Conservation (phyloP, 2,113 vertebrate species). For the Bubo blakistoni region DNA sequence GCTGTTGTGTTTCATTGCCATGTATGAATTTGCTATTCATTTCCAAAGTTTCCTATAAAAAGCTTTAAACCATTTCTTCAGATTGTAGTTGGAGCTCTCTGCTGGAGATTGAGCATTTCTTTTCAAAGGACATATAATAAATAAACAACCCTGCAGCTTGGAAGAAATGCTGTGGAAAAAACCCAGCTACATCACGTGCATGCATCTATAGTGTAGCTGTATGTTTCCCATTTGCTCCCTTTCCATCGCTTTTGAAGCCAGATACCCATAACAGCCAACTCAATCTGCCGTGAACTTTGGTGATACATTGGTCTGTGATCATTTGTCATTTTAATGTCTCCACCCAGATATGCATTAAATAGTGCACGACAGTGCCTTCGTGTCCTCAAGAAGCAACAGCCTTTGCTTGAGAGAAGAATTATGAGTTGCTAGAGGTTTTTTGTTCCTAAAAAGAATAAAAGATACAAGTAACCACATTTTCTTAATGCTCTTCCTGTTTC, state of each 20-base stretch:
- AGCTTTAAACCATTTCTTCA: neutral
- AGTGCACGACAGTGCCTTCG: neutral
- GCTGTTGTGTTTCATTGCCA: neutral
- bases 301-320: neutral
- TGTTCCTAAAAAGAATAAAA: neutral
- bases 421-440: neutral
- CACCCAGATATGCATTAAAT: neutral
- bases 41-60: neutral
- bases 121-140: neutral
- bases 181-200: neutral
- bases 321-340: neutral
- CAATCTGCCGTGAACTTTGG: neutral
- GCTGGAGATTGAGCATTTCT: neutral
- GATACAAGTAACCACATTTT: neutral
- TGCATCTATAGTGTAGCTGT: neutral
- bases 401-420: neutral
- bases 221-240: neutral
- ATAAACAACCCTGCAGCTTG: neutral
- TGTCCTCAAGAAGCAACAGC: neutral
- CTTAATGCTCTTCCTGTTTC: neutral
- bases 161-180: neutral
- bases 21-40: neutral
- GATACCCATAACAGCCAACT: neutral
- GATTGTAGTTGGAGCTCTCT: neutral
- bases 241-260: neutral